Percentiles rank a stretch among this genome's conserved stretches.
Conservation (phyloP, 23 tunicate genomes). For the Halocynthia aurantium region DNA sequence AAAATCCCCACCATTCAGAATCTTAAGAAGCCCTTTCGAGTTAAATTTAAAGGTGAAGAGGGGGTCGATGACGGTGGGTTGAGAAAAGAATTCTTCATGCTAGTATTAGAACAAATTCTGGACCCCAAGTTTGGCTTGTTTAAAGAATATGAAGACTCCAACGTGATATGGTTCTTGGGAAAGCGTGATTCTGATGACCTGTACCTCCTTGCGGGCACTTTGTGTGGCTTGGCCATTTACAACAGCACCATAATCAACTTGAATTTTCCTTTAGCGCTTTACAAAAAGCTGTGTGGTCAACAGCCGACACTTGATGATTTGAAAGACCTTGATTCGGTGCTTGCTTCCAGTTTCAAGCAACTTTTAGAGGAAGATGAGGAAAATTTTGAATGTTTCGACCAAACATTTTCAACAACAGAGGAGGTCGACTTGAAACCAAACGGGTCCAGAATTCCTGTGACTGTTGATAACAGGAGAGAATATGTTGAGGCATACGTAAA, state of each 20-base stretch:
- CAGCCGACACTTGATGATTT: constrained; percentile 49
- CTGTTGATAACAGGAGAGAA: constrained; percentile 50
- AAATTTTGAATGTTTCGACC: constrained; percentile 51
- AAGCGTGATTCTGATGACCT: constrained; percentile 66
- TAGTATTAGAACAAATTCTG: constrained; percentile 66
- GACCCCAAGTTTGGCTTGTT: constrained; percentile 98
- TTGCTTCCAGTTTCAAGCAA: constrained; percentile 32
- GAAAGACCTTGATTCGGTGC: constrained; percentile 59
- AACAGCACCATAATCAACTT: constrained; percentile 77
- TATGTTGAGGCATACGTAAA: constrained; percentile 59
- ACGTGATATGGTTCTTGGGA: constrained; percentile 87
- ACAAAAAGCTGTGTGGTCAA: constrained; percentile 78
- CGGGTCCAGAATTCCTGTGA: constrained; percentile 68
- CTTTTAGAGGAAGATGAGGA: constrained; percentile 31
- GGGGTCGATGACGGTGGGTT: constrained; percentile 99
- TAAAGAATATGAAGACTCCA: constrained; percentile 59
- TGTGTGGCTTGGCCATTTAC: constrained; percentile 94
- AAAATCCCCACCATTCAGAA: constrained; percentile 30
- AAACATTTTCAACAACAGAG: constrained; percentile 44
- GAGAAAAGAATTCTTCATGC: constrained; percentile 94
- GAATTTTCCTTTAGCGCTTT: constrained; percentile 82
- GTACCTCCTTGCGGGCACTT: constrained; percentile 81
- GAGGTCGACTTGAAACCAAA: constrained; percentile 44
- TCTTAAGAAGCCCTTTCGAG: constrained; percentile 65
- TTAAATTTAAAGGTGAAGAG: constrained; percentile 90